Evolutionary conservation across 2,888 invertebrate genomes (phyloP).

Genomic region (Adelphocoris suturalis): DNA sequence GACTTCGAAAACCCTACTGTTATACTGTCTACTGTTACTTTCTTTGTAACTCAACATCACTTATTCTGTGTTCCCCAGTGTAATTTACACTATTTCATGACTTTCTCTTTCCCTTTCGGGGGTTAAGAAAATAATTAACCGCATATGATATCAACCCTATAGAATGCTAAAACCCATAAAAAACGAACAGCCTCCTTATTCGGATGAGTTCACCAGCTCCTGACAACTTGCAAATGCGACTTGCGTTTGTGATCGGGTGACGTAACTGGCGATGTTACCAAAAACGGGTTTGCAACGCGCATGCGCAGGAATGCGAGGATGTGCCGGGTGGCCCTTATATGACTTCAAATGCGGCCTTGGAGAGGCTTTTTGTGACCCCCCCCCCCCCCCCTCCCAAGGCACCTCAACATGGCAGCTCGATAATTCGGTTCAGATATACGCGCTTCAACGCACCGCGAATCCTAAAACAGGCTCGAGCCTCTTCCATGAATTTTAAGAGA

Average conservation of each 20-base stretch:
- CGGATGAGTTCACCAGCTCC: too few relatives aligned
- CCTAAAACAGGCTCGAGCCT: neutral
- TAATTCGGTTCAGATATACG: slow-evolving; percentile 25
- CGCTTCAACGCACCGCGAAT: slow-evolving; percentile 10
- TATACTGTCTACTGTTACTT: too few relatives aligned
- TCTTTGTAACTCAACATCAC: too few relatives aligned
- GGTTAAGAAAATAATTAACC: too few relatives aligned
- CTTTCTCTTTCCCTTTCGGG: too few relatives aligned
- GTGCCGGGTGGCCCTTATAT: neutral
- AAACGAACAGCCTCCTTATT: too few relatives aligned
- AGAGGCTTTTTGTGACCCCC: neutral
- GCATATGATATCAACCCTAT: too few relatives aligned
- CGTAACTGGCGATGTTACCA: neutral
- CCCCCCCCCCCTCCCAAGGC: neutral
- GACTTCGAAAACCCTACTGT: too few relatives aligned
- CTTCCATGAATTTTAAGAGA: slow-evolving; percentile 4
- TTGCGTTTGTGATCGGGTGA: neutral
- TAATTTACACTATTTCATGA: too few relatives aligned
- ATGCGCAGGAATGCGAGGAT: neutral
- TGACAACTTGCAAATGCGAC: too few relatives aligned
- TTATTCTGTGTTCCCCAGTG: too few relatives aligned
- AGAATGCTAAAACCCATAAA: too few relatives aligned
- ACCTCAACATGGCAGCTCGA: neutral
- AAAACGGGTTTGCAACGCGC: neutral
- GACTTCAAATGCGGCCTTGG: neutral